Percentiles rank a stretch among this genome's conserved stretches.
These are phyloP conservation scores for Acleris holmiana DNA, from an alignment of 2,888 invertebrate species.

Conservation along the genomic window DNA sequence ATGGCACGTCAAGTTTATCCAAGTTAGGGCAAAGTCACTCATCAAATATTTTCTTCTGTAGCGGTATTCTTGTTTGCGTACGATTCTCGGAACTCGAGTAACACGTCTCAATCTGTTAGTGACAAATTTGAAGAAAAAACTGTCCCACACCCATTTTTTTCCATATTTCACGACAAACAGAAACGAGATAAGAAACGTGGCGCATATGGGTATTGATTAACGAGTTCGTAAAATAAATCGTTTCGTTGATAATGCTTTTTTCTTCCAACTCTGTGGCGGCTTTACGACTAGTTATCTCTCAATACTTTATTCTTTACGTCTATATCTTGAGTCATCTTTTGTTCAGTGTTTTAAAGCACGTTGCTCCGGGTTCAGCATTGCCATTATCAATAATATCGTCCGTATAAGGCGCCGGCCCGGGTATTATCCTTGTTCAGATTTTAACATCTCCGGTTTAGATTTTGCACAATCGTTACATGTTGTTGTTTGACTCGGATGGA, in stretches of 20 bases:
- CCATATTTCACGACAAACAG: constrained; percentile 50
- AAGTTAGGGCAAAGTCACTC: not conserved
- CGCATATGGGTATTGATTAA: constrained; percentile 46
- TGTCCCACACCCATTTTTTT: constrained; percentile 51
- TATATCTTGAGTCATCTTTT: constrained; percentile 43
- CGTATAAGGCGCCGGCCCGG: constrained; percentile 53
- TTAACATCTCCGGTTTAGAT: constrained; percentile 21
- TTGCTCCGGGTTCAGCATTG: constrained; percentile 48
- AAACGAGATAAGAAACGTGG: constrained; percentile 52
- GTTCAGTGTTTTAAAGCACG: constrained; percentile 41
- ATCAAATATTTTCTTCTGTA: not conserved
- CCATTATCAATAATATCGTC: constrained; percentile 55
- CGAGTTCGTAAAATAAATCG: constrained; percentile 47
- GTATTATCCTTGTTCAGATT: constrained; percentile 9
- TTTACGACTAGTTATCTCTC: not conserved
- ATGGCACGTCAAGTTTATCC: not conserved
- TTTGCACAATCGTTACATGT: constrained; percentile 25
- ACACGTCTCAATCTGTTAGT: constrained; percentile 50
- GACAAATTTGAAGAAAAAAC: constrained; percentile 60
- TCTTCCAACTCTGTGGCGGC: not conserved
- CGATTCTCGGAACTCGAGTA: constrained; percentile 65
- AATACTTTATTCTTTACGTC: constrained; percentile 20
- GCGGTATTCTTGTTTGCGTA: constrained; percentile 20
- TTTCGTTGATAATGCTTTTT: constrained; percentile 42
- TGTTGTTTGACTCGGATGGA: constrained; percentile 16